Percentiles rank a stretch among this genome's conserved stretches.
Conservation (phyloP, 2,113 vertebrate species). For the Peucedramus taeniatus region DNA sequence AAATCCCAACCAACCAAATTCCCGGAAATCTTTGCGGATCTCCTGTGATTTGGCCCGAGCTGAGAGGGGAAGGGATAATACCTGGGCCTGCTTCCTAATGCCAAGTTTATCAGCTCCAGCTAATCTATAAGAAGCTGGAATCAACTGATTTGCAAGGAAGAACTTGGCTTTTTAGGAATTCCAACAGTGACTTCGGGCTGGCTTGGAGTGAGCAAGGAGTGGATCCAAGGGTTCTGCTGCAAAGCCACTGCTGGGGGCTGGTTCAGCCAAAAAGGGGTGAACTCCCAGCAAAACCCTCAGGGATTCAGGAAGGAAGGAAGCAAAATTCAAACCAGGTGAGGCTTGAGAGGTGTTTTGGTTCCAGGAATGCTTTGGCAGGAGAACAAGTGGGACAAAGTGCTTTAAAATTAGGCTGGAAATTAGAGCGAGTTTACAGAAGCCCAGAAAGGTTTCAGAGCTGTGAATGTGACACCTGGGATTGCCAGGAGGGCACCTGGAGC, state of each 20-base stretch:
- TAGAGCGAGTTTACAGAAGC: neutral
- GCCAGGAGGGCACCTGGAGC: neutral
- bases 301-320: neutral
- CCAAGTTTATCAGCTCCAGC: neutral
- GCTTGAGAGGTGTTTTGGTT: neutral
- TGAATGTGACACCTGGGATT: neutral
- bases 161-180: slow-evolving; percentile 36
- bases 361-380: neutral
- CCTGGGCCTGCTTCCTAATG: neutral
- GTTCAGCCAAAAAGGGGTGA: neutral
- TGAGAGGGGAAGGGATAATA: neutral
- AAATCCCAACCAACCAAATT: neutral
- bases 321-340: neutral
- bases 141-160: neutral
- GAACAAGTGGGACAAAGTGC: neutral
- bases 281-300: neutral
- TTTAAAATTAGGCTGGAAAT: neutral
- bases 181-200: neutral
- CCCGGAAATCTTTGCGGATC: neutral
- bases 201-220: neutral
- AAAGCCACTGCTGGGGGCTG: neutral
- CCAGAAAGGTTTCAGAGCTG: neutral
- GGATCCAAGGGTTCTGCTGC: neutral
- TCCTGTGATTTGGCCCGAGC: neutral
- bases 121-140: slow-evolving; percentile 2